Conservation (phyloP, 1,140 invertebrate species). For the Hycleus phaleratus region DNA sequence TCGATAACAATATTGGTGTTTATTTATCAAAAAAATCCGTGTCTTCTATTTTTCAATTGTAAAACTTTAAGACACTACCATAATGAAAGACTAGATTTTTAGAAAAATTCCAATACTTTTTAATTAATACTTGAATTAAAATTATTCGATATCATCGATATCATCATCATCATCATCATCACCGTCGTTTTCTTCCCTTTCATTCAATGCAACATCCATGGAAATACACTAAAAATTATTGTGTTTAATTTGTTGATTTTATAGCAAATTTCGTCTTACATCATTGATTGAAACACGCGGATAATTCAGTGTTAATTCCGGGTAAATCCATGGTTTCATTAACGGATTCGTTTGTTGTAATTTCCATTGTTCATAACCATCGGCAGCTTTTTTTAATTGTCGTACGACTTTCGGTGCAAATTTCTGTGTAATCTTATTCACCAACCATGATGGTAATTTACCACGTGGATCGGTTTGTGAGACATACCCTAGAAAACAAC, state of each 20-base stretch:
- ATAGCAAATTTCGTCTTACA: conserved; percentile 43
- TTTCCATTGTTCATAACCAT: conserved; percentile 64
- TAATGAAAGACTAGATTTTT: too few species aligned
- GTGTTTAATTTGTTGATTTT: too few species aligned
- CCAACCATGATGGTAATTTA: conserved; percentile 78
- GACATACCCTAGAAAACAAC: conserved; percentile 75
- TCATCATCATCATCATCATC: not conserved
- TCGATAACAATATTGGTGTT: too few species aligned
- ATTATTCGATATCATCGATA: conserved; percentile 11
- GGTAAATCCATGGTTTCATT: conserved; percentile 78
- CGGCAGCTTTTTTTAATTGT: conserved; percentile 71
- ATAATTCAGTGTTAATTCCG: conserved; percentile 62
- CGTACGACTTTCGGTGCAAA: conserved; percentile 78
- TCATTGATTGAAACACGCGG: conserved; percentile 60
- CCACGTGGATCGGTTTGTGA: conserved; percentile 84
- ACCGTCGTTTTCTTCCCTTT: not conserved
- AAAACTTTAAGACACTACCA: too few species aligned
- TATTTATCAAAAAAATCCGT: too few species aligned
- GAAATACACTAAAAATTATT: conserved; percentile 11
- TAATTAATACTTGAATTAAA: too few species aligned
- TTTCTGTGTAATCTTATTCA: conserved; percentile 82
- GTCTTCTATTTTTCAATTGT: too few species aligned
- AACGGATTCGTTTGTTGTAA: conserved; percentile 57
- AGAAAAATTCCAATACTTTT: too few species aligned
- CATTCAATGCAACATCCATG: not conserved